phyloP scores from a whole-genome alignment of 2,888 invertebrate genomes.

The Agrypnus murinus region DNA sequence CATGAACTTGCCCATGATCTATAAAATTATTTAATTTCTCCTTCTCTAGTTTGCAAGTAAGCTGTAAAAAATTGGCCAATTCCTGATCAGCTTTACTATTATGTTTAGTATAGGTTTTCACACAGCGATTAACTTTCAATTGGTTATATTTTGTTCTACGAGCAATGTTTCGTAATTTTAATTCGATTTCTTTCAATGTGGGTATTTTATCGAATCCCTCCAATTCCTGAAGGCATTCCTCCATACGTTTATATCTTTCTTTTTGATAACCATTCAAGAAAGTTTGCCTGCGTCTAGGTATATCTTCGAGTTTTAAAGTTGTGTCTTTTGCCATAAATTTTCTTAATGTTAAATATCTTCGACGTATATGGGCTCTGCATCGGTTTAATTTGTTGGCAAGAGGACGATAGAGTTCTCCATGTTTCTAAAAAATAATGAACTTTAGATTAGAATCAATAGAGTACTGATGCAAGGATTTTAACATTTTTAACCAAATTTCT shows the following conservation, averaged over 20 bases:
- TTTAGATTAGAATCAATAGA: no score
- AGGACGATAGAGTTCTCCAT: slow-evolving; percentile 71
- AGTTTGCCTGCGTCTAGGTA: slow-evolving; percentile 66
- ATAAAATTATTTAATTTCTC: no score
- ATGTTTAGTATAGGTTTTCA: no score
- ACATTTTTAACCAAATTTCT: no score
- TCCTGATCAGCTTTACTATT: no score
- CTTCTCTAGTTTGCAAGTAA: no score
- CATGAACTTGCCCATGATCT: no score
- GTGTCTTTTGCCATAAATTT: slow-evolving; percentile 73
- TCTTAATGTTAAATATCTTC: slow-evolving; percentile 73
- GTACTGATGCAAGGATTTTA: no score
- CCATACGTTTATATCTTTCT: background rate
- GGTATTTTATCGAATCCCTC: background rate
- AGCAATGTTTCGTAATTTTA: no score
- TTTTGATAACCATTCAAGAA: background rate
- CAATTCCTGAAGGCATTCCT: background rate
- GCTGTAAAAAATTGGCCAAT: no score
- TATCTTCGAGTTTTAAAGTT: slow-evolving; percentile 64
- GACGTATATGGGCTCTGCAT: slow-evolving; percentile 70
- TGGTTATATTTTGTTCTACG: no score
- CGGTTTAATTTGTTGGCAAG: slow-evolving; percentile 74
- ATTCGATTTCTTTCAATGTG: background rate
- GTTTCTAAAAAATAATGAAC: background rate
- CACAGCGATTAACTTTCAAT: no score